These are phyloP conservation scores for Aphidius colemani DNA, from an alignment of 2,888 invertebrate genomes.

Conservation along the genomic window DNA sequence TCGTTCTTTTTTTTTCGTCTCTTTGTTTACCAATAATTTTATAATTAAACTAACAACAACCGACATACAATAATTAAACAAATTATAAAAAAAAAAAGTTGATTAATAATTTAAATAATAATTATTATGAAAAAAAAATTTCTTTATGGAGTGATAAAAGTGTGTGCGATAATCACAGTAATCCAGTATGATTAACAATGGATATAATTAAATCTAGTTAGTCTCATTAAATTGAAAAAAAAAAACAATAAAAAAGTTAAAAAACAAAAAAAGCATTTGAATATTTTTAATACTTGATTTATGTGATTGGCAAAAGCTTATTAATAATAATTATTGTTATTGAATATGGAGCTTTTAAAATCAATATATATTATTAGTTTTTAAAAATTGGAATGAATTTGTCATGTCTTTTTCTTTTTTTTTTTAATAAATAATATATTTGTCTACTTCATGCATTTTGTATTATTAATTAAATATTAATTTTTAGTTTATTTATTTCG, in stretches of 20 bases:
- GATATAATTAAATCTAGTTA: constrained; percentile 1
- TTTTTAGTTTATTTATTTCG: too few relatives aligned
- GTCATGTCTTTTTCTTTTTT: too few relatives aligned
- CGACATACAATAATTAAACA: too few relatives aligned
- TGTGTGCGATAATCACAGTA: not conserved
- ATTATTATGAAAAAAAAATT: constrained; percentile 4
- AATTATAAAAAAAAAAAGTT: too few relatives aligned
- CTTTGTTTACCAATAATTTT: too few relatives aligned
- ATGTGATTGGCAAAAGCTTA: not conserved
- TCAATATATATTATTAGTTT: not conserved
- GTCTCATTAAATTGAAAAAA: not conserved
- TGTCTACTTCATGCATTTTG: too few relatives aligned
- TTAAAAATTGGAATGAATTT: too few relatives aligned
- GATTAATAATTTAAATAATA: not conserved
- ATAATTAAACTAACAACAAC: too few relatives aligned
- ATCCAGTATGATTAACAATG: not conserved
- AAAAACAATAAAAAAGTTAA: not conserved
- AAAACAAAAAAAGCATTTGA: not conserved
- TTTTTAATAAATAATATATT: too few relatives aligned
- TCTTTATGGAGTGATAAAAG: not conserved
- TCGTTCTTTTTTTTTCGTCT: too few relatives aligned
- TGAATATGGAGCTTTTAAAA: not conserved
- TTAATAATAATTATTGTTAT: not conserved
- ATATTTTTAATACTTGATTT: not conserved
- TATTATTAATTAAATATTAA: too few relatives aligned